Base-by-base conservation (phyloP, 2,797 vertebrate species). In the Odontamblyopus rebecca region DNA sequence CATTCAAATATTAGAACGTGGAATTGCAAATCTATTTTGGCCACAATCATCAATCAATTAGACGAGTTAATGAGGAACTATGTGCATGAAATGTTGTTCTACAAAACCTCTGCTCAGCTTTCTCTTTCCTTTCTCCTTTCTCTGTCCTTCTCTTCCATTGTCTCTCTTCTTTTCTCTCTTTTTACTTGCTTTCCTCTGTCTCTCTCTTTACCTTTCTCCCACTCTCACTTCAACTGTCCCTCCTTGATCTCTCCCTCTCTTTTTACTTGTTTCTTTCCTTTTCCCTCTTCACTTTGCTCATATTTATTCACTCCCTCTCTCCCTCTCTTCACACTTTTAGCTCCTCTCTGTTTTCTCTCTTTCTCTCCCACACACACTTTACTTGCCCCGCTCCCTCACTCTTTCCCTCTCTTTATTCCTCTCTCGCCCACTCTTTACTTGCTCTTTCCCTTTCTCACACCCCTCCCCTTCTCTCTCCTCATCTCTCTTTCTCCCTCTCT, bases 41-140 rank as follows among this genome's bases (percentile, higher is more conserved):
- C 59, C 41, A 59, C 74, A 72, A 72, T 83, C 79, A 88, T 84
- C 82, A 88, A 84, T 90, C 88, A 88, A 90, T 88, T 86, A 80
- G 67, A 72, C 64, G 69, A 77, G 83, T 83, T 88, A 91, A 90
- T 88, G 78, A 89, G 82, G 67, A 70, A 54, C 76, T 73, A 69
- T 78, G 64, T 74, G 72, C 69, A 75, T 65, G 74, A 78, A 69
- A 66, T 72, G 75, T 68, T 78, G 72, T 79, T 77, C 84, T 83
- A 71, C 54, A 72, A 66, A 67, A 50, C 48, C 74, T 26, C 26
- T 38, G 15, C 59, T 16, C 35, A 50, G 35, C 51, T 4, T 26
- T n/a, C 60, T 32, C 29, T 8, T 29, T 19, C 61, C 13, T 19
- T 61, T 23, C 23, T 23, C 23, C 41, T 23, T 18, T 69, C 69